A percentile compares a stretch with the other conserved stretches of the same genome.
phyloP scores from a whole-genome alignment of 2,888 invertebrate species.

The Pimpla rufipes region DNA sequence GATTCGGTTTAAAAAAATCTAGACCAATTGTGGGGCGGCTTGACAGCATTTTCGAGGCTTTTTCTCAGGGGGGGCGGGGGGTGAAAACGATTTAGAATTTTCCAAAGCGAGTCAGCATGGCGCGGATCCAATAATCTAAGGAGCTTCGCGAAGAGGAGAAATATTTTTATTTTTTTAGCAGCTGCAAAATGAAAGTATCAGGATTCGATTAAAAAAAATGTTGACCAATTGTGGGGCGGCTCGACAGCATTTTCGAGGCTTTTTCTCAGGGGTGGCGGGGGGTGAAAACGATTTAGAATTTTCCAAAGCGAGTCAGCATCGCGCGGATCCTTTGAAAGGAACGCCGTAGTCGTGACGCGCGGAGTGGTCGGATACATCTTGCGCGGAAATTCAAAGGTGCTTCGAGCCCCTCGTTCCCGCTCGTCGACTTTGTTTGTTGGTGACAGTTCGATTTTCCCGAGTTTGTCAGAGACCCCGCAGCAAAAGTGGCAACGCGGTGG shows the following conservation, averaged over 20 bases:
- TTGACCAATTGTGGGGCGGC: background rate
- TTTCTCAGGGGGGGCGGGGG: background rate
- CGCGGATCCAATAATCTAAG: slow-evolving; percentile 37
- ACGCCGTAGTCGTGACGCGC: slow-evolving; percentile 1
- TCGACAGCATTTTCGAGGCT: background rate
- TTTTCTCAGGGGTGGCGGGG: background rate
- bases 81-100: background rate
- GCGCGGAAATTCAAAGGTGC: slow-evolving; percentile 65
- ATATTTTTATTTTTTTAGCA: background rate
- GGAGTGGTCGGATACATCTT: slow-evolving; percentile 44
- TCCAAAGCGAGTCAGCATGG: slow-evolving; percentile 16
- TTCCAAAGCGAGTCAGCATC: slow-evolving; percentile 8
- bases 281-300: background rate
- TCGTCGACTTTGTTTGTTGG: slow-evolving; percentile 62
- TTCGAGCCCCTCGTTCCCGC: slow-evolving; percentile 14
- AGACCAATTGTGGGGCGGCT: background rate
- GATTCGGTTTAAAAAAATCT: too few relatives aligned
- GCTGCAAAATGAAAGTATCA: background rate
- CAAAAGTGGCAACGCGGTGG: slow-evolving; percentile 27
- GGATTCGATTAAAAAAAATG: too few relatives aligned
- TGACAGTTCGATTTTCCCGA: slow-evolving; percentile 72
- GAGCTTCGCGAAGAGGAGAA: background rate
- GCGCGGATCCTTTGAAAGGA: slow-evolving; percentile 44
- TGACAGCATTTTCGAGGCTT: background rate
- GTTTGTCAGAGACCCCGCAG: slow-evolving; percentile 39